Conservation (phyloP, 2,113 vertebrate species). For the Rhabdomys dilectus region DNA sequence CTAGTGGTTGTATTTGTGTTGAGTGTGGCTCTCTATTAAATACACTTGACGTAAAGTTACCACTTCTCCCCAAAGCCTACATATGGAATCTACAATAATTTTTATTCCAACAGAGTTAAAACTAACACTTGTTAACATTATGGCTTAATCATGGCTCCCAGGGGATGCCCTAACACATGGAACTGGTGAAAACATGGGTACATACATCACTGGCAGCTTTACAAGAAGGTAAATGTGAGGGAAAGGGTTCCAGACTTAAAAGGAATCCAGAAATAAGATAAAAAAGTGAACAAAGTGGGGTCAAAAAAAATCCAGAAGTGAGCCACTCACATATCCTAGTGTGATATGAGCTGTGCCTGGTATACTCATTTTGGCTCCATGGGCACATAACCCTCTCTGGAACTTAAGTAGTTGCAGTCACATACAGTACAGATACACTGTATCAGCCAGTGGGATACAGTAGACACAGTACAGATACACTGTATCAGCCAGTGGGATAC, state of each 20-base stretch:
- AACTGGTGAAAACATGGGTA: not conserved
- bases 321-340: not conserved
- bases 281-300: not conserved
- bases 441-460: not conserved
- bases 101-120: constrained; percentile 51
- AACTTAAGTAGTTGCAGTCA: not conserved
- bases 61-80: not conserved
- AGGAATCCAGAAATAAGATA: not conserved
- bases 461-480: not conserved
- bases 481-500: not conserved
- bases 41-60: not conserved
- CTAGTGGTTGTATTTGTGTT: not conserved
- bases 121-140: constrained; percentile 41
- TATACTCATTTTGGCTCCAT: not conserved
- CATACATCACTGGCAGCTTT: not conserved
- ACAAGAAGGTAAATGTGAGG: not conserved
- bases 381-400: not conserved
- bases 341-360: not conserved
- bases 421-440: not conserved
- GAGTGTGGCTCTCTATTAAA: constrained; percentile 16
- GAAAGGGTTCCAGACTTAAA: not conserved
- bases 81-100: not conserved
- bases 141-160: constrained; percentile 30
- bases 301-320: not conserved
- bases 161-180: not conserved